Base-by-base conservation (phyloP, 2,888 invertebrate genomes). In the Drosophila flavopinicola region DNA sequence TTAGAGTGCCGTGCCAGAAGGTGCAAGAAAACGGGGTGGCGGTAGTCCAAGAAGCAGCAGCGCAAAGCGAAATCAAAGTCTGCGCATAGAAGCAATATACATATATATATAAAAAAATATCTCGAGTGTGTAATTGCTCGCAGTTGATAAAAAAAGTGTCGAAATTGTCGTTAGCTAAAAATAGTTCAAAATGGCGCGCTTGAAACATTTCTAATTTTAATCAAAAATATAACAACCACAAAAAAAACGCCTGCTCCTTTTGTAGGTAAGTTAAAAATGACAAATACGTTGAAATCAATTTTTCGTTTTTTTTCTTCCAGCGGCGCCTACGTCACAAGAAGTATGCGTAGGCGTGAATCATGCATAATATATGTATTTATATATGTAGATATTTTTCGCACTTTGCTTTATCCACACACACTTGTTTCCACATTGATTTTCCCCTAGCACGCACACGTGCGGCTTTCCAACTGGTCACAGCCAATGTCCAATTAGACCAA, bases 121-220 rank as follows among this genome's bases (percentile, higher is more conserved):
- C n/a, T n/a, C 15, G 37, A 59, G 66, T 66, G 48, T 72, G 39
- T 66, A 66, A 66, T 58, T 66, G 47, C 51, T 64, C 33, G 38
- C 51, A 72, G 27, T 72, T 72, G 27, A 47, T 73, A 45, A 60
- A 47, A 44, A 29, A 56, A 65, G 63, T 64, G 51, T 59, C 53
- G 44, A 61, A 56, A 54, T 57, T 32, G 41, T 63, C 20, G 20
- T 32, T 25, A 33, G 49, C 61, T 63, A 75, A 65, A 67, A 78
- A 75, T 85, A 82, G 66, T 57, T 41, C 63, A 72, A 82, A 79
- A 88, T 90, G 90, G 88, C 88, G 67, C 90, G 89, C 51, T 87
- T 89, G 77, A 88, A 90, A 90, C 88, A 87, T 74, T 89, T 88
- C 41, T 85, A 75, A 82, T 59, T 59, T 41, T 35, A 57, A 41